Conservation (phyloP, 2,888 invertebrate species). For the Tholera decimalis region DNA sequence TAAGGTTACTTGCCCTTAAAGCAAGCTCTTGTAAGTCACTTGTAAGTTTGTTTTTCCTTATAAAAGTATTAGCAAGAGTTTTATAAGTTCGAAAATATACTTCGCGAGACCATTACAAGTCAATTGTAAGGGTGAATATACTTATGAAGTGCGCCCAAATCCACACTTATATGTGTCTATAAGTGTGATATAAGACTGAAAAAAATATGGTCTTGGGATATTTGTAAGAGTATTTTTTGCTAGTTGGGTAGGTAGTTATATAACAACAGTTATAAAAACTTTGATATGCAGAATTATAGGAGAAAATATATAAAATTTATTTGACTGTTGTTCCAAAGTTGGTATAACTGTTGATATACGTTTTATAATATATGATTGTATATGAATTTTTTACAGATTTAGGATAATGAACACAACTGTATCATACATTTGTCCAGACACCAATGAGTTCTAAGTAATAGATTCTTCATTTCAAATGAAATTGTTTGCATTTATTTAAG, state of each 20-base stretch:
- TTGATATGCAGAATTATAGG: conserved; percentile 20
- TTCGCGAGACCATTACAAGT: no score
- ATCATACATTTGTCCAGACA: conserved; percentile 68
- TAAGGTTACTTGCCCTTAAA: no score
- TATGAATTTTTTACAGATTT: conserved; percentile 44
- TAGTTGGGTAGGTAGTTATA: conserved; percentile 40
- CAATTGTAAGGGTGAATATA: no score
- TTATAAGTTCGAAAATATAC: no score
- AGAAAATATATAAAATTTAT: not conserved
- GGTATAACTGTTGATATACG: conserved; percentile 29
- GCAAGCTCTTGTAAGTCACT: no score
- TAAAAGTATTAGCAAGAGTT: no score
- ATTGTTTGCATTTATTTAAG: conserved; percentile 77
- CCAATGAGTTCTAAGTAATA: conserved; percentile 84
- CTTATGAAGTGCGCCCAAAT: no score
- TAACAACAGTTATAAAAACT: conserved; percentile 44
- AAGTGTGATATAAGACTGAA: no score
- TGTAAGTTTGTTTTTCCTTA: no score
- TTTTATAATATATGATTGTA: conserved; percentile 54
- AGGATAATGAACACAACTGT: conserved; percentile 55
- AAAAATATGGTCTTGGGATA: no score
- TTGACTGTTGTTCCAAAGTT: conserved; percentile 15
- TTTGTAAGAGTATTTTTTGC: no score
- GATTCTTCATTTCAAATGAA: conserved; percentile 68
- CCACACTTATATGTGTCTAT: no score